A percentile compares a stretch with the other conserved stretches of the same genome.
phyloP scores from a whole-genome alignment of 2,113 vertebrate species.

The Sylvilagus bachmani region DNA sequence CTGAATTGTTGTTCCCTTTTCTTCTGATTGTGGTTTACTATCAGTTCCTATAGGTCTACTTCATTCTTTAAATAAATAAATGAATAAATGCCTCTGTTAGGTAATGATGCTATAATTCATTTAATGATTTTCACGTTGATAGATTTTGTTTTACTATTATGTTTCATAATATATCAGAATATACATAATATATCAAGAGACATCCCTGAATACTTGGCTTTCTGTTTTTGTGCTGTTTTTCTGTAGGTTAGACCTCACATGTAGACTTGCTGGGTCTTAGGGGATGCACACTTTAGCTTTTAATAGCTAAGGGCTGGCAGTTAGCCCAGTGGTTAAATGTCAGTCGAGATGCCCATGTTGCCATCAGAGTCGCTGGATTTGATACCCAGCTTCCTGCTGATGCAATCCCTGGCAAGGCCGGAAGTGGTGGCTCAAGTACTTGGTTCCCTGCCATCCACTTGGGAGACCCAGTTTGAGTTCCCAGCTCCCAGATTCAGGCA shows the following conservation, averaged over 20 bases:
- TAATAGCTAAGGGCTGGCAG: background rate
- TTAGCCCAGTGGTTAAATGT: no score
- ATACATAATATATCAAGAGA: background rate
- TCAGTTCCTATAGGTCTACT: background rate
- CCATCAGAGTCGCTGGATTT: no score
- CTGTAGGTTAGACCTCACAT: conserved; percentile 4
- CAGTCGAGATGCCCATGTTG: no score
- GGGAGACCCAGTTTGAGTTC: no score
- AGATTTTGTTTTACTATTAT: background rate
- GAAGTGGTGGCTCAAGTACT: no score
- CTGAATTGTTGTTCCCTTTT: background rate
- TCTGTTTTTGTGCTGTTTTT: background rate
- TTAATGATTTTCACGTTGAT: background rate
- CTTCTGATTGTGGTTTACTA: background rate
- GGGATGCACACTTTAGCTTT: background rate
- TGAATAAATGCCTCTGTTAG: background rate
- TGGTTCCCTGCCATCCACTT: no score
- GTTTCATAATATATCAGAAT: background rate
- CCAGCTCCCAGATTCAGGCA: no score
- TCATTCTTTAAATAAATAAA: conserved; percentile 18
- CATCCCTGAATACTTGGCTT: background rate
- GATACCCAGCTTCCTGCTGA: no score
- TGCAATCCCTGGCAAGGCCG: no score
- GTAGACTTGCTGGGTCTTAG: background rate
- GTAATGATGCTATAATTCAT: background rate